phyloP scores from a whole-genome alignment of 2,888 invertebrate species.

The Parnassius glacialis region DNA sequence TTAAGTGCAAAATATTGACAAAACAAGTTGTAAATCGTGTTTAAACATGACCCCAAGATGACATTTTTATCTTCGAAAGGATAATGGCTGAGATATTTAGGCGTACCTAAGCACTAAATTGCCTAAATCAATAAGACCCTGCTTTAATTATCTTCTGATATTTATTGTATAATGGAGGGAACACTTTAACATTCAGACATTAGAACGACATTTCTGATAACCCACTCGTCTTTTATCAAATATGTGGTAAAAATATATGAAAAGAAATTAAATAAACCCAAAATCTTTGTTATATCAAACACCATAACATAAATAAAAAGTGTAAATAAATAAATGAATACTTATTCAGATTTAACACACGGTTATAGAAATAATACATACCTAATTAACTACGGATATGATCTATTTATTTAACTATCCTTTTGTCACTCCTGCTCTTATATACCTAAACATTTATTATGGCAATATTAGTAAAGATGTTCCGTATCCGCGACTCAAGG shows the following conservation, averaged over 20 bases:
- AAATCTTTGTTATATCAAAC: too few relatives aligned
- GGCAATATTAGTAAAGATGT: too few relatives aligned
- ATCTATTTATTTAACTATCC: too few relatives aligned
- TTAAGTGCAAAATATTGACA: neutral
- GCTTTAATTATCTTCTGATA: neutral
- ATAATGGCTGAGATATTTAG: constrained; percentile 1
- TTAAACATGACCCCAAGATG: constrained; percentile 10
- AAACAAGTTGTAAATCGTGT: neutral
- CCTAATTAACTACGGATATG: too few relatives aligned
- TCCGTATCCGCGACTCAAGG: neutral
- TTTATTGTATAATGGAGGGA: neutral
- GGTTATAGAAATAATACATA: too few relatives aligned
- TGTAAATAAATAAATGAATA: too few relatives aligned
- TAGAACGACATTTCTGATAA: neutral
- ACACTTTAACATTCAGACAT: neutral
- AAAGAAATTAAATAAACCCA: too few relatives aligned
- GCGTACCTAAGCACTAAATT: constrained; percentile 1
- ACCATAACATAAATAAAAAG: too few relatives aligned
- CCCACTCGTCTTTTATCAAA: neutral
- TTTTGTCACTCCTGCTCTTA: too few relatives aligned
- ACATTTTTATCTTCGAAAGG: constrained; percentile 1
- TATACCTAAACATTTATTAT: too few relatives aligned
- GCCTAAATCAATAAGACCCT: neutral
- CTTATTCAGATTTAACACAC: too few relatives aligned
- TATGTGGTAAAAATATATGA: neutral